Evolutionary conservation across 2,797 vertebrate genomes (phyloP).

Genomic region (Tympanoctomys barrerae): DNA sequence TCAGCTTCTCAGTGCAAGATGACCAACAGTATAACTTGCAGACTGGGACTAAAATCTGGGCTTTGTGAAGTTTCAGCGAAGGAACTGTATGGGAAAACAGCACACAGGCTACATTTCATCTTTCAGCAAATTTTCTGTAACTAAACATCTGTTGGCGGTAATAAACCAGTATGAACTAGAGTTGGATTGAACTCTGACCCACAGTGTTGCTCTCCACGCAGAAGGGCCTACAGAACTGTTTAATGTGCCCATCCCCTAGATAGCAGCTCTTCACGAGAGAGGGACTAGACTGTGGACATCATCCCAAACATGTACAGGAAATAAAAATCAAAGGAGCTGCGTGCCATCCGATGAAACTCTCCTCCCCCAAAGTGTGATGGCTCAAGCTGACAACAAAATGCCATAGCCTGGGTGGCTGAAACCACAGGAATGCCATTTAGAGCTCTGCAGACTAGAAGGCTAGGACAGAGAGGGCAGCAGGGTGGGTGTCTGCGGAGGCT

Average conservation of each 20-base stretch:
- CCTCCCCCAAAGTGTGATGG: neutral
- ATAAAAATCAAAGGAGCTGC: conserved; percentile 57
- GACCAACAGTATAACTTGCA: neutral
- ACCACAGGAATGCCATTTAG: neutral
- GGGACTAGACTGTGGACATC: conserved; percentile 4
- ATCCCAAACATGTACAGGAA: conserved; percentile 32
- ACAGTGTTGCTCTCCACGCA: neutral
- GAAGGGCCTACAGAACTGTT: neutral
- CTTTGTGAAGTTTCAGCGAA: neutral
- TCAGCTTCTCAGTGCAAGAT: neutral
- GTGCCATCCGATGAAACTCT: neutral
- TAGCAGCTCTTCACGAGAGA: neutral
- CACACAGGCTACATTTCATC: neutral
- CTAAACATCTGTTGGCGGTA: neutral
- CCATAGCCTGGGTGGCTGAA: neutral
- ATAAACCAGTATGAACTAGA: neutral
- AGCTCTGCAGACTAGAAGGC: neutral
- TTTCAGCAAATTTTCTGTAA: neutral
- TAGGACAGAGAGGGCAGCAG: neutral
- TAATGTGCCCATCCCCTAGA: neutral
- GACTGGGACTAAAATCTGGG: neutral
- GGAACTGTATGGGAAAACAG: neutral
- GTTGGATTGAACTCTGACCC: neutral
- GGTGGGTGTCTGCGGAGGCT: neutral
- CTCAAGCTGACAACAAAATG: neutral